Evolutionary conservation across 2,113 vertebrate genomes (phyloP).

Genomic region (Gnathonemus longibarbis): DNA sequence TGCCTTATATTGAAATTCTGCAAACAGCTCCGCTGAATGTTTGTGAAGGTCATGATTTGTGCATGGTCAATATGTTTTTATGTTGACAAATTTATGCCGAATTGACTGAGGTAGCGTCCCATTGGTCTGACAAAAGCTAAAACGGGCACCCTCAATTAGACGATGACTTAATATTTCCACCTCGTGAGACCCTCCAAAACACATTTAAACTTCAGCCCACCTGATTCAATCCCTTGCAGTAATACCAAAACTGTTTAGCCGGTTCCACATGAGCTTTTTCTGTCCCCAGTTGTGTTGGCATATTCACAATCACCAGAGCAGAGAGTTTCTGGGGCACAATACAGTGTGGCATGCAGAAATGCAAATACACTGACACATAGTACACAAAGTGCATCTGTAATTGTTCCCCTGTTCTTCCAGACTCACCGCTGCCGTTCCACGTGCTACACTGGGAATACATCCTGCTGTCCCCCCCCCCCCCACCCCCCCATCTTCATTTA

Average conservation of each 20-base stretch:
- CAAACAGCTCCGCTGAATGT: not conserved
- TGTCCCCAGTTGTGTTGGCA: not conserved
- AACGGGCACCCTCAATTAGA: not conserved
- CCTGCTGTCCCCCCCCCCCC: conserved; percentile 47
- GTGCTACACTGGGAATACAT: not conserved
- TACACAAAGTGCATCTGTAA: conserved; percentile 13
- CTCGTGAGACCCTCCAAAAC: not conserved
- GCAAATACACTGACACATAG: not conserved
- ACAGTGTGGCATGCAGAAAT: not conserved
- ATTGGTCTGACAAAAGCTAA: not conserved
- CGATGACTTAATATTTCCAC: not conserved
- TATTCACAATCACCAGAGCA: not conserved
- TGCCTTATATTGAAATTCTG: not conserved
- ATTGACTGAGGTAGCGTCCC: not conserved
- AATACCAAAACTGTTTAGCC: not conserved
- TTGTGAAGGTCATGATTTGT: not conserved
- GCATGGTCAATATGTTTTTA: not conserved
- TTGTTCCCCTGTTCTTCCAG: not conserved
- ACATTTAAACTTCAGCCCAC: not conserved
- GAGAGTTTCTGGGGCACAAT: not conserved
- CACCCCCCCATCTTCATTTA: conserved; percentile 79
- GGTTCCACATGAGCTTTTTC: not conserved
- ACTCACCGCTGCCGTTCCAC: not conserved
- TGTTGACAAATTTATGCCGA: not conserved
- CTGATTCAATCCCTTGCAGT: not conserved